These are phyloP conservation scores for Lydus trimaculatus DNA, from an alignment of 2,888 invertebrate species.

Conservation along the genomic window DNA sequence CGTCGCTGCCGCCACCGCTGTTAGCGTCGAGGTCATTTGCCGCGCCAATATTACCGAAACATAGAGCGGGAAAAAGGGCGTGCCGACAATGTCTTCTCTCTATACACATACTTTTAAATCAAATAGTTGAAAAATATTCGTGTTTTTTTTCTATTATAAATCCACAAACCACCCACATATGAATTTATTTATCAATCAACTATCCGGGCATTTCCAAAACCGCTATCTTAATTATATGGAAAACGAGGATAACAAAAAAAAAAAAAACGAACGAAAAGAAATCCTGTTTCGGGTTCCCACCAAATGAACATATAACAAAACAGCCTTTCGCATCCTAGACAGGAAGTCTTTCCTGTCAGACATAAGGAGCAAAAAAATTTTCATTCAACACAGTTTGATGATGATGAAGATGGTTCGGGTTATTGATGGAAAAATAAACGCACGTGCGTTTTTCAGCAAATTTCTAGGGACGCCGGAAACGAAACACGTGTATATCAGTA, in stretches of 20 bases:
- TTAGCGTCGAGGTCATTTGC: conserved; percentile 45
- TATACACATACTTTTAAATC: neutral
- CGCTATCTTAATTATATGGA: neutral
- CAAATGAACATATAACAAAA: neutral
- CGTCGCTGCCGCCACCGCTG: conserved; percentile 13
- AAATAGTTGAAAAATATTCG: neutral
- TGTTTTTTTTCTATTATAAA: neutral
- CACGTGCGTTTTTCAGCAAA: conserved; percentile 18
- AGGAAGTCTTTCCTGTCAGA: conserved; percentile 16
- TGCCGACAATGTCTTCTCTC: conserved; percentile 16
- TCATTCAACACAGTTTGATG: neutral
- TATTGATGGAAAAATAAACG: too few species aligned
- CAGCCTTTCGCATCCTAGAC: neutral
- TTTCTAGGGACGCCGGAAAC: conserved; percentile 27
- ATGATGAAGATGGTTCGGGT: too few species aligned
- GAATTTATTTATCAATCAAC: neutral
- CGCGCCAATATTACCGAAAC: conserved; percentile 33
- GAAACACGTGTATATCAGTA: conserved; percentile 37
- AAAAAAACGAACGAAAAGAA: neutral
- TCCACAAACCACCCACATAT: conserved; percentile 10
- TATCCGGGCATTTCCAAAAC: conserved; percentile 7
- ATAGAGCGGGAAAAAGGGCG: conserved; percentile 3
- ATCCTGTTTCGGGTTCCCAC: neutral
- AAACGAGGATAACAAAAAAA: neutral
- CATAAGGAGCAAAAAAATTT: neutral